Percentiles rank a stretch among this genome's conserved stretches.
phyloP scores from a whole-genome alignment of 2,888 invertebrate genomes.

The Dolichopus griseipennis region DNA sequence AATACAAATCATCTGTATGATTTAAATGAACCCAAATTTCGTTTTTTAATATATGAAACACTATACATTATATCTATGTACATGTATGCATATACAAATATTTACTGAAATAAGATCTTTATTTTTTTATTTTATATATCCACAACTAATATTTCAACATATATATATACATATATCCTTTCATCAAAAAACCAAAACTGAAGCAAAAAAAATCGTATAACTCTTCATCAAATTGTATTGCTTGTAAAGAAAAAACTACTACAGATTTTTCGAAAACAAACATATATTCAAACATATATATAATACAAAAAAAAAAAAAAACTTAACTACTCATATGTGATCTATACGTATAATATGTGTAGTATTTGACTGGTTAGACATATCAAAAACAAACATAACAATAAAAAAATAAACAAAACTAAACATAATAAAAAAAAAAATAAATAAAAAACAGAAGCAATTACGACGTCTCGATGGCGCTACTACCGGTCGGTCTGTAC shows the following conservation, averaged over 20 bases:
- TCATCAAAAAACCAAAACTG: too few relatives aligned
- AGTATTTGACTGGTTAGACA: background rate
- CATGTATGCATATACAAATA: too few relatives aligned
- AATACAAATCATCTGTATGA: too few relatives aligned
- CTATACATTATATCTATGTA: too few relatives aligned
- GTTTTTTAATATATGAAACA: too few relatives aligned
- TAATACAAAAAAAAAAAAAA: background rate
- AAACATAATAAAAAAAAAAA: conserved; percentile 18
- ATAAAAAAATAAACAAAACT: conserved; percentile 10
- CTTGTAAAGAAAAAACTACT: background rate
- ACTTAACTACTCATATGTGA: background rate
- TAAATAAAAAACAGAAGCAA: conserved; percentile 21
- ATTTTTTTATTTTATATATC: too few relatives aligned
- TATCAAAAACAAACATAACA: background rate
- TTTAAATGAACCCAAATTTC: too few relatives aligned
- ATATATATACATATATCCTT: too few relatives aligned
- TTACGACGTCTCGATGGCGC: conserved; percentile 32
- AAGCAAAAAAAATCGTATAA: background rate
- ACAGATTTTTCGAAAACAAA: too few relatives aligned
- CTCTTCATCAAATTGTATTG: background rate
- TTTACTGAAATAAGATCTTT: too few relatives aligned
- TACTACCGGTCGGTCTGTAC: conserved; percentile 23
- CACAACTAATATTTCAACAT: too few relatives aligned
- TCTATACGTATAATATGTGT: background rate
- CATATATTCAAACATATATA: too few relatives aligned